Evolutionary conservation across 2,797 vertebrate genomes (phyloP).

Genomic region (Tamandua tetradactyla): DNA sequence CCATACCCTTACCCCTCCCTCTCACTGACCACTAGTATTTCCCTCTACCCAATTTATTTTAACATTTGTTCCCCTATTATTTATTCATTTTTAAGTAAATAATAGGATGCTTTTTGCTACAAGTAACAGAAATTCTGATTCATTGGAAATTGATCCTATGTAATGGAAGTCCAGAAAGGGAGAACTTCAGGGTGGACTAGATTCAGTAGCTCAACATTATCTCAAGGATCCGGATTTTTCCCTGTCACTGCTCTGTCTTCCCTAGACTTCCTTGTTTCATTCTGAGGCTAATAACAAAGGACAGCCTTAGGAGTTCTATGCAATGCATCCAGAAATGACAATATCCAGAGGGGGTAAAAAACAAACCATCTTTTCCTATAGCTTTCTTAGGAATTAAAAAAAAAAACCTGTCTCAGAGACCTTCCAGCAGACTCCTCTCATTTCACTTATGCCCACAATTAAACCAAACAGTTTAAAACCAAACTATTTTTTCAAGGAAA

Average conservation of each 20-base stretch:
- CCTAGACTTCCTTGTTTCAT: background rate
- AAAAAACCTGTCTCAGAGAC: background rate
- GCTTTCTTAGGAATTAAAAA: background rate
- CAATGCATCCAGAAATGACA: background rate
- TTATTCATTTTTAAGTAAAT: too few species aligned
- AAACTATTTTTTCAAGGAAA: slow-evolving; percentile 21
- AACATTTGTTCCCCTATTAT: too few species aligned
- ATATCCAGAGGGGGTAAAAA: background rate
- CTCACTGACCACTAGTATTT: too few species aligned
- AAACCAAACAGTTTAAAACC: slow-evolving; percentile 14
- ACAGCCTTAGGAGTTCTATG: background rate
- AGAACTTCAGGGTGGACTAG: background rate
- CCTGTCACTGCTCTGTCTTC: background rate
- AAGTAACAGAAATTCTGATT: slow-evolving; percentile 26
- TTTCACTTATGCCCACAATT: background rate
- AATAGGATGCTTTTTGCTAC: slow-evolving; percentile 19
- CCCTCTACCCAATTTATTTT: too few species aligned
- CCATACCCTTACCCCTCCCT: too few species aligned
- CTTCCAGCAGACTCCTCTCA: background rate
- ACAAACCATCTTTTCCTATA: background rate
- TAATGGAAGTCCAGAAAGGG: background rate
- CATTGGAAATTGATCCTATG: background rate
- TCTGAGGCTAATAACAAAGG: background rate
- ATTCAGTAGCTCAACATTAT: background rate
- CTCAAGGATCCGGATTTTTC: background rate